Evolutionary conservation across 2,888 invertebrate genomes (phyloP).

Genomic region (Mimas tiliae): DNA sequence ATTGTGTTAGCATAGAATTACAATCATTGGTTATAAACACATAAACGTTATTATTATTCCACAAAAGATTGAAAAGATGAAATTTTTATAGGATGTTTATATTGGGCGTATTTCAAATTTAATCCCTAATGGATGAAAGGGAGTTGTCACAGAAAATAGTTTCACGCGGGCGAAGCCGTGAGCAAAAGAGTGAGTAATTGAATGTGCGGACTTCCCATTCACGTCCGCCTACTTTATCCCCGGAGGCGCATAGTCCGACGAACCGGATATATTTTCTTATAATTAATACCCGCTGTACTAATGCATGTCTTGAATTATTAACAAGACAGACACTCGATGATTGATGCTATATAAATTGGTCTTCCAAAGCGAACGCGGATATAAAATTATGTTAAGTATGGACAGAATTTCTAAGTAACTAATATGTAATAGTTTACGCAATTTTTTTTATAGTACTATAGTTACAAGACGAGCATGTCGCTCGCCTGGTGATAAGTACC

Average conservation of each 20-base stretch:
- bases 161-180: no score
- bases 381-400: background rate
- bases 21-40: background rate
- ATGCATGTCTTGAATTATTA: background rate
- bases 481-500: no score
- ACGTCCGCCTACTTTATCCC: background rate
- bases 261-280: conserved; percentile 10
- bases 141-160: no score
- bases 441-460: no score
- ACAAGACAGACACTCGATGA: conserved; percentile 15
- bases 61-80: background rate
- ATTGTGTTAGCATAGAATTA: background rate
- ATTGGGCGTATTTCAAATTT: no score
- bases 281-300: background rate
- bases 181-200: no score
- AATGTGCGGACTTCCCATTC: background rate
- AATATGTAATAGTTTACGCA: no score
- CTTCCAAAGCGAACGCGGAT: conserved; percentile 18
- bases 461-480: no score
- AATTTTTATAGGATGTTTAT: no score
- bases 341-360: conserved; percentile 19
- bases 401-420: background rate
- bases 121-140: no score
- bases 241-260: background rate
- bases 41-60: no score